A percentile compares a stretch with the other conserved stretches of the same genome.
phyloP scores from a whole-genome alignment of 2,888 invertebrate species.

The Scotopteryx bipunctaria region DNA sequence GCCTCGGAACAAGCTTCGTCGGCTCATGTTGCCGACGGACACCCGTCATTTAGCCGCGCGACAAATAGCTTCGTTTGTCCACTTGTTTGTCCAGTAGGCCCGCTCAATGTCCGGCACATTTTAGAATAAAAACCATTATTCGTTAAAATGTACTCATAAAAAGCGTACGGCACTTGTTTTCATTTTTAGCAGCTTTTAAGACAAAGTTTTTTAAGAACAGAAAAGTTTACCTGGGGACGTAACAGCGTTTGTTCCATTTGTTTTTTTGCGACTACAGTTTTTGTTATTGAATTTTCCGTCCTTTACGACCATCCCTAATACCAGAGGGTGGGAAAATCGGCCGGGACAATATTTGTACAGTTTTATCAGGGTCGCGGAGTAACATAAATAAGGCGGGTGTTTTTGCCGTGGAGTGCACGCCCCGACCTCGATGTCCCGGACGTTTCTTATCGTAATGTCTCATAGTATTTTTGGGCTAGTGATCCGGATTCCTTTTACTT shows the following conservation, averaged over 20 bases:
- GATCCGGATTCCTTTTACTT: neutral
- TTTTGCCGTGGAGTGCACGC: slow-evolving; percentile 33
- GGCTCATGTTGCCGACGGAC: slow-evolving; percentile 26
- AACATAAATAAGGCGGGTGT: slow-evolving; percentile 38
- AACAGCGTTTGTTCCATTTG: neutral
- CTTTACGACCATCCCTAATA: neutral
- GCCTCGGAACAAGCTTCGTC: slow-evolving; percentile 2
- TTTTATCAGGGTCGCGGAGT: slow-evolving; percentile 37
- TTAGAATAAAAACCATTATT: neutral
- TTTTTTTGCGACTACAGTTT: neutral
- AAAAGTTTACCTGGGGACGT: no score
- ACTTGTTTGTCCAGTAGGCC: slow-evolving; percentile 22
- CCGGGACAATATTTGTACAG: slow-evolving; percentile 36
- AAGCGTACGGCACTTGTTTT: no score
- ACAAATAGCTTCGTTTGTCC: slow-evolving; percentile 36
- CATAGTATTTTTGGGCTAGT: neutral
- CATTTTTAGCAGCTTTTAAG: no score
- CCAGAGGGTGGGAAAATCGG: slow-evolving; percentile 6
- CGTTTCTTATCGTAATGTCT: slow-evolving; percentile 9
- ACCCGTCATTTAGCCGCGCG: slow-evolving; percentile 33
- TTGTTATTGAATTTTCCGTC: slow-evolving; percentile 3
- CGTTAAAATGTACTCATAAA: no score
- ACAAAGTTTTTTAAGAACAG: no score
- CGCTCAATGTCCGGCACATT: neutral
- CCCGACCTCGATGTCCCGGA: slow-evolving; percentile 19